These are phyloP conservation scores for Loxodonta africana DNA, from an alignment of 2,113 vertebrate genomes.

Conservation along the genomic window DNA sequence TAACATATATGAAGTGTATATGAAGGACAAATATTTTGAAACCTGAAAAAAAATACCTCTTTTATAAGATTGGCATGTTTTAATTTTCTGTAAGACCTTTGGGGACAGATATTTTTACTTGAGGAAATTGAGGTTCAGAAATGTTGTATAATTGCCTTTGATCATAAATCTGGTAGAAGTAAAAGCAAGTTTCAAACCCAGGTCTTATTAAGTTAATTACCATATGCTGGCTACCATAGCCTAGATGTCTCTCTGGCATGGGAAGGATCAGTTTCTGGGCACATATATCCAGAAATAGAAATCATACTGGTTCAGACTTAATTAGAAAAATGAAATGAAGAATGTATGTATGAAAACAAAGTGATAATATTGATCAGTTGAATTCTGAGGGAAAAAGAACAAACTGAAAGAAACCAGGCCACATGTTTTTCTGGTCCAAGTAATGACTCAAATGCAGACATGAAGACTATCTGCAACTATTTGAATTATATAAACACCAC, in stretches of 20 bases:
- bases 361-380: background rate
- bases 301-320: background rate
- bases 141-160: background rate
- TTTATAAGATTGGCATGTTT: background rate
- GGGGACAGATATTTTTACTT: background rate
- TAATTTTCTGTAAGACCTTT: background rate
- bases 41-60: background rate
- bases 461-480: background rate
- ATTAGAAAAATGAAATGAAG: background rate
- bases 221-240: background rate
- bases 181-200: background rate
- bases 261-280: background rate
- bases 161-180: background rate
- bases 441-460: background rate
- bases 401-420: background rate
- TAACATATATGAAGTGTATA: background rate
- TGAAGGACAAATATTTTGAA: background rate
- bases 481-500: background rate
- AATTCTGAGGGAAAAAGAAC: background rate
- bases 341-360: background rate
- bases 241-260: fast-evolving
- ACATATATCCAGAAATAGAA: background rate
- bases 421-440: background rate
- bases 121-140: background rate
- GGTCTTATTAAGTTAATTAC: background rate